Base-by-base conservation (phyloP, 2,797 vertebrate species). In the Sus cebifrons region DNA sequence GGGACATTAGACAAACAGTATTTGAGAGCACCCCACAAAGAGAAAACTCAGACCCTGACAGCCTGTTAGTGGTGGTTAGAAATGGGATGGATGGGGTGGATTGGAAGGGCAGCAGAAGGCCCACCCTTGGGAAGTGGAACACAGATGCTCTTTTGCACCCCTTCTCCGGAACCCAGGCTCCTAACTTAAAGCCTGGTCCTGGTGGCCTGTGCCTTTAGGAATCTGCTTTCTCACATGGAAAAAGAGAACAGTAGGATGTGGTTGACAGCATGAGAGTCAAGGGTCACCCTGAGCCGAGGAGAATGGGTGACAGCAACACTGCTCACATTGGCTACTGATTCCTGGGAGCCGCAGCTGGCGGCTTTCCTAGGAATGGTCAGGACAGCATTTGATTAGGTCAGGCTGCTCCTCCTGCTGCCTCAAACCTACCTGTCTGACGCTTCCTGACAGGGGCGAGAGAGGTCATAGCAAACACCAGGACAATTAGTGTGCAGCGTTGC, bases 341-440 rank as follows among this genome's bases (percentile, higher is more conserved):
- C 52, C 88, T 15, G 3, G 0, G 4, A 84, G 89, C 62, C 0
- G 0, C 65, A 81, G 96, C 96, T 77, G 84, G 86, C 13, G 11
- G 68, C 91, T 77, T 91, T 85, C 89, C 86, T 75, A 16, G 44
- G 32, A 67, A 68, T 27, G 86, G 52, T 74, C 17, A 12, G 67
- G 85, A 83, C 52, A 64, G 89, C 27, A 0, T 64, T 93, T 96
- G 95, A 96, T 95, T 81, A 96, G 96, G 95, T 91, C 94, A 93
- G 94, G 49, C 77, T 95, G 84, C 89, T 85, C 92, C 87, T 87
- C 87, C 73, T 70, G 91, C 91, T 93, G 94, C 67, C 87, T 95
- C 44, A 6, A 15, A 73, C 52, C 77, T 87, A 93, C 86, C 95
- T 95, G 92, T 82, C 86, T 85, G 93, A 81, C 0, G 20, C 92